Evolutionary conservation across 2,113 vertebrate genomes (phyloP), one percentile per base, ranked within the genome.

Genomic region (Hypanus sabinus): DNA sequence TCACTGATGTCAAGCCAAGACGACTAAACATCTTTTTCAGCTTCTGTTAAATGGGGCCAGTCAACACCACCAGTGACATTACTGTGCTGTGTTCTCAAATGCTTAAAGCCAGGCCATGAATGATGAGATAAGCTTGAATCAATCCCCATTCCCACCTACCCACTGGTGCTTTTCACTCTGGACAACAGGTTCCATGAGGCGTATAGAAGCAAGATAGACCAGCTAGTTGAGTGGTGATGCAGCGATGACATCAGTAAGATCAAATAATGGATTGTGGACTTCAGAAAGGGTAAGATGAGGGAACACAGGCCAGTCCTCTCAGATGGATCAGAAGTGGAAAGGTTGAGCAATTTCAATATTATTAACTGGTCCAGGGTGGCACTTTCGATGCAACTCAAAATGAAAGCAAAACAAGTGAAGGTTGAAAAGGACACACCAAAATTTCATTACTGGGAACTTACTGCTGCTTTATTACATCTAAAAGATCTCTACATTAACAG

Each of bases 401-500:
- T n/a, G 36, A 46, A 27, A 93, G 79, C 91, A 27, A 75, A 36
- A 93, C 36, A 90, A 65, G 55, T 57, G 30, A 30, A 90, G 62
- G 91, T 73, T 46, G 91, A 24, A 71, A 93, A 93, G 24, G 33
- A 93, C 20, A 75, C 60, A 22, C 27, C 24, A 33, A 68, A 93
- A 71, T 4, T 93, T 68, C 71, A 73, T 22, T 73, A 65, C 91
- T 75, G 91, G 91, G 91, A 93, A 73, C 36, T 46, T 93, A 73
- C 27, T 93, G 91, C 95, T 94, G 46, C 96, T 99, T 99, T 98
- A 99, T 98, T 99, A 98, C 98, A 98, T 98, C 98, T 98, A 99
- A 98, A 93, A 98, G 97, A 97, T 97, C 97, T 98, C 98, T 98
- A 99, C 98, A 99, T 97, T 98, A 99, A 99, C 98, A 98, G 96